Conservation (phyloP, 2,888 invertebrate genomes). For the Chirona hameri region DNA sequence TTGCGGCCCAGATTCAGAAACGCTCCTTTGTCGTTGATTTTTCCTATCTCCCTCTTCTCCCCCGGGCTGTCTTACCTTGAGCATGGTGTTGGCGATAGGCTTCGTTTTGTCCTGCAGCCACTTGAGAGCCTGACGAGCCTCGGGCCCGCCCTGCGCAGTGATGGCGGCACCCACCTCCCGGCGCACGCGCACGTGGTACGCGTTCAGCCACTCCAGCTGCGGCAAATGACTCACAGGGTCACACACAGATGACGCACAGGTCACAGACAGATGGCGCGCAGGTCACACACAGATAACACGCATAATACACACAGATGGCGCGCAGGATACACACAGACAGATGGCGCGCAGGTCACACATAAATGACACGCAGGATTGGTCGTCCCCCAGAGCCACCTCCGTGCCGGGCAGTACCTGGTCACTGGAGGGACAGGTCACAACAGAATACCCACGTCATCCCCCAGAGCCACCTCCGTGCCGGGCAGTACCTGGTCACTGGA, state of each 20-base stretch:
- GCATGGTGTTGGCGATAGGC: conserved; percentile 31
- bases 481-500: no score
- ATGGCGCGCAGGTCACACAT: not conserved
- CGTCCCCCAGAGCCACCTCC: no score
- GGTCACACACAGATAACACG: not conserved
- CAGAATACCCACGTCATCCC: no score
- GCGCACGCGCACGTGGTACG: conserved; percentile 36
- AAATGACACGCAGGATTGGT: not conserved
- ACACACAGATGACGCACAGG: no score
- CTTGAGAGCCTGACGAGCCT: conserved; percentile 23
- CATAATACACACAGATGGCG: not conserved
- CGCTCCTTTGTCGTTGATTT: not conserved
- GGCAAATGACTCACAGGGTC: not conserved
- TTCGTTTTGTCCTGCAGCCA: conserved; percentile 37
- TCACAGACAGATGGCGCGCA: no score
- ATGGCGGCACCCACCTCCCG: conserved; percentile 32
- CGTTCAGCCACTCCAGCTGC: conserved; percentile 38
- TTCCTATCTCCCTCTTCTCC: not conserved
- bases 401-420: no score
- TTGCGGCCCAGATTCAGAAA: not conserved
- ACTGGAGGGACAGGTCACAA: no score
- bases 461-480: no score
- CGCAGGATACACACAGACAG: not conserved
- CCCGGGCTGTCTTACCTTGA: not conserved
- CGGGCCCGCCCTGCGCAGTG: conserved; percentile 31